Evolutionary conservation across 2,888 invertebrate genomes (phyloP), one percentile per base, ranked within the genome.

Genomic region (Chironomus riparius): DNA sequence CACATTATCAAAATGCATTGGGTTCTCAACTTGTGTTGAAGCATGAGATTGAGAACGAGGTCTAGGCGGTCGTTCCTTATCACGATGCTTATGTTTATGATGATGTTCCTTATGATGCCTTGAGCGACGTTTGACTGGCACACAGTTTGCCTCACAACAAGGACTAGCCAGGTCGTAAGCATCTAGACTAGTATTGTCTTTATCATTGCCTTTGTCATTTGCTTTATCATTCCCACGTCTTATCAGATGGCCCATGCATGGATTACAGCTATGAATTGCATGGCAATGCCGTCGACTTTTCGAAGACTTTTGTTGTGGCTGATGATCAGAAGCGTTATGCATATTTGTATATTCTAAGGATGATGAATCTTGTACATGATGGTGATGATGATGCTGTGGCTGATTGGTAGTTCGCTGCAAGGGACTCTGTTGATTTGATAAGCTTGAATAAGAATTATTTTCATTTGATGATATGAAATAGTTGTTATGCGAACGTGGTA

Each of bases 111-210:
- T 90, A 65, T 86, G 86, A 78, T 86, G 86, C 6, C 86, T 83
- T 56, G 86, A 84, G 24, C 87, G 82, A 50, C 87, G 80, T 18
- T 86, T 81, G 76, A 89, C 89, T 3, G 94, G 93, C 70, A 94
- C 92, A 81, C 93, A 94, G 79, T 93, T 91, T 0, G 93, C 91
- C 82, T 93, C 92, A 82, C 94, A 94, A 81, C 94, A 94, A 0
- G 93, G 92, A 81, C 93, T 92, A 0, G 94, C 94, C 70, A 94
- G 85, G 81, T 94, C 94, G 79, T 94, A 94, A 3, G 93, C 94
- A 82, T 94, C 94, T 75, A 94, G 85, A 80, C 93, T 94, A 68
- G 90, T 90, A 77, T 90, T 91, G 79, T 92, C 93, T 79, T 88
- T 88, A 81, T 88, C 88, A 77, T 90, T 91, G 79, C 92, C 93